These are phyloP conservation scores for Heptranchias perlo DNA, from an alignment of 2,113 vertebrate species.

Conservation along the genomic window DNA sequence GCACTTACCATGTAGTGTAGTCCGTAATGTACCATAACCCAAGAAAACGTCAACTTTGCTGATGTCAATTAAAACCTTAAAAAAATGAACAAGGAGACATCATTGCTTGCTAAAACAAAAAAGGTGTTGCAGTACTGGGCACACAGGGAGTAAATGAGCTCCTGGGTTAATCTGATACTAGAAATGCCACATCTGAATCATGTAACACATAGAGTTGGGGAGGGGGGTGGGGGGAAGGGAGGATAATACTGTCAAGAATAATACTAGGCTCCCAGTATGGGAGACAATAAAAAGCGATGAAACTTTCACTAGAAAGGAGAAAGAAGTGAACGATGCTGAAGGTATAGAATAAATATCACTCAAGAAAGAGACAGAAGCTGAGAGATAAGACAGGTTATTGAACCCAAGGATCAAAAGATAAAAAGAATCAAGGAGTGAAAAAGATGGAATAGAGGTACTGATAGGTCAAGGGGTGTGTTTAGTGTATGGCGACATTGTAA, in stretches of 20 bases:
- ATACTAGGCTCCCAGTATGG: background rate
- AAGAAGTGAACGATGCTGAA: background rate
- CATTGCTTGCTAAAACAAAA: background rate
- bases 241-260: background rate
- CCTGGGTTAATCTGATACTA: background rate
- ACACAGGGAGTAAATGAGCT: background rate
- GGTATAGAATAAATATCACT: background rate
- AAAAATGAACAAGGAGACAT: background rate
- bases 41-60: background rate
- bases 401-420: background rate
- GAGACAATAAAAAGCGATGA: background rate
- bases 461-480: background rate
- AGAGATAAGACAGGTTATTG: background rate
- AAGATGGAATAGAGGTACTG: background rate
- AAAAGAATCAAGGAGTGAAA: background rate
- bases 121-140: too few species aligned
- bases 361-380: background rate
- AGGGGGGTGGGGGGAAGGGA: too few species aligned
- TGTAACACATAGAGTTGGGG: background rate
- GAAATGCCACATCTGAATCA: background rate
- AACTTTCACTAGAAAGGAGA: background rate
- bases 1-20: background rate
- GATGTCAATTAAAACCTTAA: background rate
- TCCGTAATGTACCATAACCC: background rate
- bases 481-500: too few species aligned